These are phyloP conservation scores for Psilopsiagon aymara DNA, from an alignment of 2,113 vertebrate genomes.

Conservation along the genomic window DNA sequence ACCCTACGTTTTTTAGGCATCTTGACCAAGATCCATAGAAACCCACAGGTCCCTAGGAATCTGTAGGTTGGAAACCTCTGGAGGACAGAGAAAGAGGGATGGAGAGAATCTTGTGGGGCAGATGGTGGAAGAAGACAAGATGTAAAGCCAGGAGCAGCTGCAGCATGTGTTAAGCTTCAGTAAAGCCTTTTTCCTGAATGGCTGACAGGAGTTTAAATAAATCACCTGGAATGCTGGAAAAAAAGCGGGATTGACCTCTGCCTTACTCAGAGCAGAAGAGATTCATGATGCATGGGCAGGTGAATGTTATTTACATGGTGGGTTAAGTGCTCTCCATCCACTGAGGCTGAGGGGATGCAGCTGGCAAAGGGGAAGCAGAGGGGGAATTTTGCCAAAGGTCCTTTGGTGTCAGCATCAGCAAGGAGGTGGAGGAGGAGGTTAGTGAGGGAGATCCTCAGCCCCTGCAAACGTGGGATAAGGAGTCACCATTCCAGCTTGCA, in stretches of 20 bases:
- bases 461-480: background rate
- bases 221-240: background rate
- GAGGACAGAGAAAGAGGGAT: background rate
- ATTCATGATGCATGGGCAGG: fast-evolving
- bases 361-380: background rate
- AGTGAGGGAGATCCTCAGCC: background rate
- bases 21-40: background rate
- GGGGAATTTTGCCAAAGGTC: background rate
- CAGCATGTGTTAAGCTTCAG: background rate
- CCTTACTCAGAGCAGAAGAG: background rate
- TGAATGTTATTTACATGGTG: fast-evolving
- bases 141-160: background rate
- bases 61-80: background rate
- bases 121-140: background rate
- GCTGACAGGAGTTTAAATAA: background rate
- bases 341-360: background rate
- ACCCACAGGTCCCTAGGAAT: background rate
- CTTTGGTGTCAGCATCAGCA: background rate
- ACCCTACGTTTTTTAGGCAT: background rate
- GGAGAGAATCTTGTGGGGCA: background rate
- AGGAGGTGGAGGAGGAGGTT: background rate
- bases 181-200: background rate
- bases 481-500: background rate
- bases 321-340: background rate
- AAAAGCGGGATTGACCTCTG: background rate